These are phyloP conservation scores for Atlantisia rogersi DNA, from an alignment of 2,113 vertebrate species.

Conservation along the genomic window DNA sequence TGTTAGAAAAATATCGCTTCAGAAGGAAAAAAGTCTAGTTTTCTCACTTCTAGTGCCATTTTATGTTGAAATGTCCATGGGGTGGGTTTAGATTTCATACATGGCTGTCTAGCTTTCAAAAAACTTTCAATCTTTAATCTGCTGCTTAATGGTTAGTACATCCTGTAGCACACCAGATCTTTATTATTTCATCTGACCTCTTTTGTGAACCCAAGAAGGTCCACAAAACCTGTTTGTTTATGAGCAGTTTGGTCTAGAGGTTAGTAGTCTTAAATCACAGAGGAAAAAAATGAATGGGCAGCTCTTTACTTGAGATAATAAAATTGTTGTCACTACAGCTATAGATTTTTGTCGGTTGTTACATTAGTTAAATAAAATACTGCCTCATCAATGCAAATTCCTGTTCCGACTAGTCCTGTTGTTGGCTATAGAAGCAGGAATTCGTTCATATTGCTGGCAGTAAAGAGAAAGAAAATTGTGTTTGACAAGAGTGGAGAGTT, in stretches of 20 bases:
- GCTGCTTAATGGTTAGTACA: constrained; percentile 62
- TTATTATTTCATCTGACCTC: constrained; percentile 68
- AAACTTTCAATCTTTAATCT: constrained; percentile 69
- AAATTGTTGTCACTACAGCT: constrained; percentile 39
- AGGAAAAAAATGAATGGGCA: constrained; percentile 30
- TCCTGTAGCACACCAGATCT: constrained; percentile 57
- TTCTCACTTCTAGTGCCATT: constrained; percentile 65
- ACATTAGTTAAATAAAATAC: constrained; percentile 60
- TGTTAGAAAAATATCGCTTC: constrained; percentile 62
- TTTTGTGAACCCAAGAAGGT: constrained; percentile 59
- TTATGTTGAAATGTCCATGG: constrained; percentile 38
- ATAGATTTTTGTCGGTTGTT: constrained; percentile 51
- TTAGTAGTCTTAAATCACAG: constrained; percentile 53
- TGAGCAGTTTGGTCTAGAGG: constrained; percentile 9
- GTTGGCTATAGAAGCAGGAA: constrained; percentile 51
- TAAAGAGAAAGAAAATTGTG: constrained; percentile 58
- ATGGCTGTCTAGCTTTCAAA: constrained; percentile 54
- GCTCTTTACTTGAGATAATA: constrained; percentile 38
- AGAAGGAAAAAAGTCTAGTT: constrained; percentile 49
- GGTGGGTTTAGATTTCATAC: constrained; percentile 49
- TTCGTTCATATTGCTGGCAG: constrained; percentile 56
- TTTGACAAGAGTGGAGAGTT: constrained; percentile 67
- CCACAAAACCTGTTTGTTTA: constrained; percentile 66
- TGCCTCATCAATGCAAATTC: constrained; percentile 58
- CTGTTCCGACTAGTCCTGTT: constrained; percentile 47